Base-by-base conservation (phyloP, 2,797 vertebrate species). In the Tenualosa thibaudeaui region DNA sequence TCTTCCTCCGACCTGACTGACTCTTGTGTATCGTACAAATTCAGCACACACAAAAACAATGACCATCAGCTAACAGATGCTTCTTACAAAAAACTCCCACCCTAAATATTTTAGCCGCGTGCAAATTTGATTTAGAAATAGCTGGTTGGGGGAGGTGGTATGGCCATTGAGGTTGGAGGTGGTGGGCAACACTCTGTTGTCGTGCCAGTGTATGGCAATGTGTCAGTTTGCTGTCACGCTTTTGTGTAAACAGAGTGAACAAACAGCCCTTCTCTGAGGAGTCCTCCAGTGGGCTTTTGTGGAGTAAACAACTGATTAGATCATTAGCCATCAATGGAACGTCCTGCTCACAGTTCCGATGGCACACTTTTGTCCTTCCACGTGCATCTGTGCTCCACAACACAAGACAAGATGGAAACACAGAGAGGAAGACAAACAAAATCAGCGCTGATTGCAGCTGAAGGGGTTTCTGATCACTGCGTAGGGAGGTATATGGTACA, bases 231-330 rank as follows among this genome's bases (percentile, higher is more conserved):
- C 56, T 84, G 85, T 86, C 84, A 84, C 46, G 54, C 81, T 88
- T 81, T 88, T 43, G 58, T 87, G 87, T 86, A 84, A 92, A 88
- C 60, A 68, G 85, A 87, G 78, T 89, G 88, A 86, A 89, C 81
- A 91, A 89, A 87, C 83, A 87, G 82, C 81, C 85, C 87, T 92
- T 90, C 88, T 84, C 90, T 85, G 82, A 86, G 85, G 90, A 91
- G 84, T 87, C 89, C 90, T 91, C 81, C 82, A 87, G 26, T 17
- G 89, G 87, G 58, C 85, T 86, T 75, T n/a, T 78, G 54, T 81
- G 50, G 86, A 88, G 90, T 89, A 93, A 95, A 93, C 93, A 94
- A 90, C 92, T 92, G 93, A 95, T 95, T 93, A 92, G 89, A 93
- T 92, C 91, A 85, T 40, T 54, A 82, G 90, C 84, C 87, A 90